Evolutionary conservation across 2,113 vertebrate genomes (phyloP).

Genomic region (Anarhynchus alexandrinus): DNA sequence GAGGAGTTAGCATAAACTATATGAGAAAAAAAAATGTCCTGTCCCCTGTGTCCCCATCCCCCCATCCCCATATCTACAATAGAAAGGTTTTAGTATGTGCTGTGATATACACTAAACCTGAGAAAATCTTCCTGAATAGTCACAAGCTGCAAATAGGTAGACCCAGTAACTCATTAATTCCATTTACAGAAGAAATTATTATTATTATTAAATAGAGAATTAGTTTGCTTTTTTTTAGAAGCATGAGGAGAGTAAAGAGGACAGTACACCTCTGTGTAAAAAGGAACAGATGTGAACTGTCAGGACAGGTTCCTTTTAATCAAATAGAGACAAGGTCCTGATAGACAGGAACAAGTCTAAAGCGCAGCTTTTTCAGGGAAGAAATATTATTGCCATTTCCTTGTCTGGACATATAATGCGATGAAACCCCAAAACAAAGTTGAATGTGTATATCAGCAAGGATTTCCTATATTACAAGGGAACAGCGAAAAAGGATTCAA

Average conservation of each 20-base stretch:
- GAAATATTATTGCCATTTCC: background rate
- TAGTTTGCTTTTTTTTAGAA: background rate
- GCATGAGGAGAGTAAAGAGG: background rate
- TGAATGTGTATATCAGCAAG: background rate
- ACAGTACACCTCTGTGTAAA: background rate
- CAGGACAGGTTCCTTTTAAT: background rate
- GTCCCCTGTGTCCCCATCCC: accelerated
- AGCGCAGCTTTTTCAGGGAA: background rate
- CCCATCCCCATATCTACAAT: accelerated
- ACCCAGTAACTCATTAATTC: background rate
- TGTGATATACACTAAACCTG: background rate
- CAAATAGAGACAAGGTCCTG: background rate
- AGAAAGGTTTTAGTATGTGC: background rate
- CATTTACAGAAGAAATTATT: background rate
- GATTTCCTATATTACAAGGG: background rate
- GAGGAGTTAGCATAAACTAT: background rate
- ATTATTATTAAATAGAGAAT: background rate
- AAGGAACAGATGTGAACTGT: background rate
- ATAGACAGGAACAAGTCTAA: background rate
- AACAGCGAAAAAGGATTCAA: background rate
- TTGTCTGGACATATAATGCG: background rate
- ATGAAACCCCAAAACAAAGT: background rate
- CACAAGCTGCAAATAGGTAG: background rate
- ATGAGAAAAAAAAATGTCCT: background rate
- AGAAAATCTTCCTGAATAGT: background rate